Base-by-base conservation (phyloP, 2,113 vertebrate species). In the Epinephelus fuscoguttatus region DNA sequence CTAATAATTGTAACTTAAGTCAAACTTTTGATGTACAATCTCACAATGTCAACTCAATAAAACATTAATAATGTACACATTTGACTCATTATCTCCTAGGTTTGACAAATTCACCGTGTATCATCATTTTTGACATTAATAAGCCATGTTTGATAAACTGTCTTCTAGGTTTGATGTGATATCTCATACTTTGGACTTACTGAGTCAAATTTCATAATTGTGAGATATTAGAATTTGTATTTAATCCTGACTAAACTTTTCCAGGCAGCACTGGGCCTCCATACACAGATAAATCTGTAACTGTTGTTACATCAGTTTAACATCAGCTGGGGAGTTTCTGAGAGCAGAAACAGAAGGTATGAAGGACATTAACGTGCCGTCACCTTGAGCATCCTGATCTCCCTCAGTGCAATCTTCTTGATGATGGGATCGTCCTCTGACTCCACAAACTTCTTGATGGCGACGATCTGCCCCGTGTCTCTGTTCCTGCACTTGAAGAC, bases 381-480 rank as follows among this genome's bases (percentile, higher is more conserved):
- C 92, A 98, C 98, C 97, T 99, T 99, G 1, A 99, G 95, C 98
- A 99, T 96, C 72, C 97, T 94, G 88, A 99, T 96, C 94, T 99
- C 98, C 81, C 98, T 93, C 81, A 98, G 96, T 0, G 98, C 97
- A 49, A 99, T 98, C 93, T 98, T 99, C 79, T 95, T 97, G 78
- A 99, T 99, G 78, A 97, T 90, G 18, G 98, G 98, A 60, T 99
- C 97, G 7, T 99, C 98, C 82, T 99, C 98, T 0, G 98, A 97
- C 82, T 99, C 98, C 89, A 98, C 93, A 88, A 99, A 99, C 94
- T 96, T 98, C 94, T 99, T 99, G 85, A 99, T 97, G 87, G 98
- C 98, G 60, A 99, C 98, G 0, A 97, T 90, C 89, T 99, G 97
- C 0, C 97, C 98, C 0, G 96, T 98, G 91, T 98, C 96, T 85